Evolutionary conservation across 2,888 invertebrate genomes (phyloP), one percentile per base, ranked within the genome.

Genomic region (Patella ulyssiponensis): DNA sequence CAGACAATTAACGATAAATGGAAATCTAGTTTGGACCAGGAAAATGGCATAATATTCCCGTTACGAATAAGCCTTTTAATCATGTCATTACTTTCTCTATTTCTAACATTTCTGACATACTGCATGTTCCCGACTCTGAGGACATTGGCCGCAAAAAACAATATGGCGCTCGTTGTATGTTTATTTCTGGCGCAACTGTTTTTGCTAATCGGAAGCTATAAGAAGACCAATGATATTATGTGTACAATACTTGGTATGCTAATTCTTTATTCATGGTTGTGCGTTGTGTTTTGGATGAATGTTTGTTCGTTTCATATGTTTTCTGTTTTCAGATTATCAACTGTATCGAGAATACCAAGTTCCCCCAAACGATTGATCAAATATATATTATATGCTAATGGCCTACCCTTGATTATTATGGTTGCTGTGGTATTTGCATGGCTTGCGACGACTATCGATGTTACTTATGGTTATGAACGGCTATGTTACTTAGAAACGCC

Each of bases 261-360:
- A 12, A 74, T 83, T 23, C 86, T 85, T 72, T 82, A 79, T 69
- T 76, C 78, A 20, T 85, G 85, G 85, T 69, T 86, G 69, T 76
- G 76, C 1, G 75, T 78, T 12, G 73, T 83, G 20, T 69, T 69
- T 20, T 85, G 85, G 84, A 82, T 79, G 73, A 79, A 79, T 52
- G 74, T 80, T 20, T 85, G 83, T 23, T 83, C 83, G 23, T 85
- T 81, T 70, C 85, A 84, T 70, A 84, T 86, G 85, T 81, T 75
- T 74, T 75, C 80, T 2, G 81, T 83, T 11, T 84, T 85, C 7
- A 11, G 64, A 64, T 74, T 75, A 58, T 71, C 77, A 64, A 54
- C 53, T 71, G 74, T 44, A 64, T 74, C 64, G n/a, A 53, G 23
- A 70, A 71, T n/a, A 51, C 56, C 51, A 20, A 33, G 17, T 71